Conservation (phyloP, 2,797 vertebrate species). For the Artibeus lituratus region DNA sequence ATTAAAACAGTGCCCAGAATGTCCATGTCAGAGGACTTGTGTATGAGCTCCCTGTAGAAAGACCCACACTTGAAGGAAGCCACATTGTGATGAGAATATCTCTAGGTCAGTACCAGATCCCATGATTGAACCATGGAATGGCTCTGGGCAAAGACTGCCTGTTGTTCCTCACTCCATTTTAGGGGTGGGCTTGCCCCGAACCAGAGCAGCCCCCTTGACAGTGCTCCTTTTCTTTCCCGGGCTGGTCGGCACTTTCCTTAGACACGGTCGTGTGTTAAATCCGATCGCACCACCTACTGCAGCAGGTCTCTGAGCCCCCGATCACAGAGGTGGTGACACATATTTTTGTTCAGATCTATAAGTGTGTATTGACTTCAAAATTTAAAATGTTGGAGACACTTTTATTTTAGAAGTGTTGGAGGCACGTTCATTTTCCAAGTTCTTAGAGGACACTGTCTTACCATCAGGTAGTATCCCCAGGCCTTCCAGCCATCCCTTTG, state of each 20-base stretch:
- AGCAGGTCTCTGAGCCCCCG: not conserved
- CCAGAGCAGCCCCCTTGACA: not conserved
- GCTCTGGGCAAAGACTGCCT: not conserved
- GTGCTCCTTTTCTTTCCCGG: not conserved
- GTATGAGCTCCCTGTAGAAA: not conserved
- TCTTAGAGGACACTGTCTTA: not conserved
- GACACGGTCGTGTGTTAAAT: not conserved
- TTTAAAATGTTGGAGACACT: not conserved
- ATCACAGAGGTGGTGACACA: not conserved
- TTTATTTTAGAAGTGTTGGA: not conserved
- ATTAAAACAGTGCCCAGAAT: not conserved
- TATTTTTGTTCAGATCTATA: not conserved
- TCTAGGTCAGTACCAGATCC: not conserved
- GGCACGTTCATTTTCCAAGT: not conserved
- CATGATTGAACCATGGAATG: not conserved
- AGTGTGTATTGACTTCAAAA: not conserved
- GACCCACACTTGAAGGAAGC: not conserved
- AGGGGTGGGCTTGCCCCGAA: not conserved
- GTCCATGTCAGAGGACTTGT: not conserved
- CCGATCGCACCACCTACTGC: not conserved
- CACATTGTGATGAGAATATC: not conserved
- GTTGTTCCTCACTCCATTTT: not conserved
- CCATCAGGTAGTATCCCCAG: not conserved
- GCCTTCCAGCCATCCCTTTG: not conserved
- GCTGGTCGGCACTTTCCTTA: not conserved